Evolutionary conservation across 92 coral and sea anemone species (phyloP).

Genomic region (Zoanthus sansibaricus): DNA sequence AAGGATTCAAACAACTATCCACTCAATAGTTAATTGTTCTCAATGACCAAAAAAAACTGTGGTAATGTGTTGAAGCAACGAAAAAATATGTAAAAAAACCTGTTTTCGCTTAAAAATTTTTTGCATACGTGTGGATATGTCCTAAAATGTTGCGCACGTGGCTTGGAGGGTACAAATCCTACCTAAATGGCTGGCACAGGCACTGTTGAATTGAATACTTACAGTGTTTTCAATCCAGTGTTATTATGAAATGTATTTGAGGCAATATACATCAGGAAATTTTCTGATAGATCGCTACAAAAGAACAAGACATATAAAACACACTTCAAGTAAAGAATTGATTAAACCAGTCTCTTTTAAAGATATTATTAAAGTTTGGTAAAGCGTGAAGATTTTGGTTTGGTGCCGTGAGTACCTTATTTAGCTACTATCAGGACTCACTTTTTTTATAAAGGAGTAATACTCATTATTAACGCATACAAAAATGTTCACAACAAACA

Average conservation of each 20-base stretch:
- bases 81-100: too few relatives aligned
- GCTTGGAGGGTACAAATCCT: too few relatives aligned
- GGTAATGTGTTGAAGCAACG: too few relatives aligned
- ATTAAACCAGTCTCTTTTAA: background rate
- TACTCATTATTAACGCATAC: too few relatives aligned
- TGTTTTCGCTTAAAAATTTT: too few relatives aligned
- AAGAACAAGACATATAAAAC: background rate
- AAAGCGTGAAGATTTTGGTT: background rate
- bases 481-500: background rate
- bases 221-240: slow-evolving; percentile 23
- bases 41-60: too few relatives aligned
- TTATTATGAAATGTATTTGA: slow-evolving; percentile 8
- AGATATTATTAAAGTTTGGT: background rate
- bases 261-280: slow-evolving; percentile 9
- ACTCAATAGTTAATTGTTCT: too few relatives aligned
- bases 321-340: background rate
- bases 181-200: too few relatives aligned
- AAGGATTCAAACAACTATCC: too few relatives aligned
- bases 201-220: background rate
- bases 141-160: background rate
- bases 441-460: too few relatives aligned
- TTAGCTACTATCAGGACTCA: too few relatives aligned
- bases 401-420: too few relatives aligned
- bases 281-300: slow-evolving; percentile 16
- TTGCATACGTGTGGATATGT: background rate